A percentile compares a stretch with the other conserved stretches of the same genome.
Evolutionary conservation across 92 coral and sea anemone species (phyloP).

Genomic region (Epizoanthus stellaris): DNA sequence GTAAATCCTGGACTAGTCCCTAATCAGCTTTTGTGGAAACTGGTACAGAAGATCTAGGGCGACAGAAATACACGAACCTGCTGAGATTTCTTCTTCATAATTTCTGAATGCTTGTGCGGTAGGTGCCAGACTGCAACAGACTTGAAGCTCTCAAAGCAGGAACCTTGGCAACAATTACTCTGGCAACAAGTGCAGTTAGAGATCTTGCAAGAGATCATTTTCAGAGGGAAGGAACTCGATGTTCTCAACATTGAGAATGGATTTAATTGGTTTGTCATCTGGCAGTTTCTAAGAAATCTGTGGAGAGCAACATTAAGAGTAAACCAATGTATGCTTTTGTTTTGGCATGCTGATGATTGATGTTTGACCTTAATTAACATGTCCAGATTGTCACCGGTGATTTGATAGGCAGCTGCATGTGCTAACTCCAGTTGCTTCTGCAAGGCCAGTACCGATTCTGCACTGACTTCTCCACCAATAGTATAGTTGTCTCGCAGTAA

Average conservation of each 20-base stretch:
- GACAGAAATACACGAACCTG: constrained; percentile 13
- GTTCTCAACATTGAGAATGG: constrained; percentile 35
- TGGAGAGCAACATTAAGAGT: constrained; percentile 28
- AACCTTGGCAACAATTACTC: constrained; percentile 33
- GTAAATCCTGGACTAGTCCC: too few relatives aligned
- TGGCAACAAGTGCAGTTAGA: constrained; percentile 29
- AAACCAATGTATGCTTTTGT: constrained; percentile 44
- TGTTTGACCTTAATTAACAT: constrained; percentile 25
- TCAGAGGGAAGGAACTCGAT: constrained; percentile 22
- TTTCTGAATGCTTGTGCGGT: constrained; percentile 28
- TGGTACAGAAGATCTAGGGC: too few relatives aligned
- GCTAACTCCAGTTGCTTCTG: background rate
- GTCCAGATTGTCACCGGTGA: constrained; percentile 46
- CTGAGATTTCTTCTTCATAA: constrained; percentile 27
- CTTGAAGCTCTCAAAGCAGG: constrained; percentile 41
- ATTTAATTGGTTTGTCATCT: constrained; percentile 26
- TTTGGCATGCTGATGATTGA: constrained; percentile 1
- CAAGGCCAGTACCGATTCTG: background rate
- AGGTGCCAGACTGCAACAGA: constrained; percentile 37
- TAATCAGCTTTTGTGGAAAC: too few relatives aligned
- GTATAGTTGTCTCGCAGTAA: too few relatives aligned
- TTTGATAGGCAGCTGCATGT: constrained; percentile 20
- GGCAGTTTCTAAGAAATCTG: constrained; percentile 24
- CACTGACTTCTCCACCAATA: too few relatives aligned
- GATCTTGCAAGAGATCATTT: constrained; percentile 31